Evolutionary conservation across 2,888 invertebrate species (phyloP).

Genomic region (Smittia aterrima): DNA sequence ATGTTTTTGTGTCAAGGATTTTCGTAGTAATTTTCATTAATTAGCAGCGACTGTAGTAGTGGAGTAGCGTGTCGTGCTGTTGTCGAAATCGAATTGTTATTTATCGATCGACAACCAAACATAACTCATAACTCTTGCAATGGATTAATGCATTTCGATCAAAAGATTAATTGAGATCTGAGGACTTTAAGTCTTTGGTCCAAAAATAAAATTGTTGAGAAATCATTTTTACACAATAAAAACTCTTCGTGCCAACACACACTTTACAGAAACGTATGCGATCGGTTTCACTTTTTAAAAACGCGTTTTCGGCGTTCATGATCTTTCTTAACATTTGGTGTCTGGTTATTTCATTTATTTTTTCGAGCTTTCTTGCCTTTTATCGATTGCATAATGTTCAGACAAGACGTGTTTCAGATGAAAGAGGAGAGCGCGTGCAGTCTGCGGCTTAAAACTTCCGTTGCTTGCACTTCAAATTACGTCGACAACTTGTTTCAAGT

Average conservation of each 20-base stretch:
- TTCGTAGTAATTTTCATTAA: constrained; percentile 41
- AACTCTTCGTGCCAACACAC: neutral
- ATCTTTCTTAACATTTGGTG: constrained; percentile 25
- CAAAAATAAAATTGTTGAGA: neutral
- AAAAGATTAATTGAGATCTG: too few relatives aligned
- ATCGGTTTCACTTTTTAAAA: constrained; percentile 8
- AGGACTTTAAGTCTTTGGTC: neutral
- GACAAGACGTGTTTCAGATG: neutral
- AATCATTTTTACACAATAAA: constrained; percentile 6
- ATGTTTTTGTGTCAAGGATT: constrained; percentile 42
- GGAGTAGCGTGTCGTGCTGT: constrained; percentile 1
- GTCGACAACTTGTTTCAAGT: neutral
- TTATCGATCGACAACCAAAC: neutral
- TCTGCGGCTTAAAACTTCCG: neutral
- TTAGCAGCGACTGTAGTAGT: constrained; percentile 16
- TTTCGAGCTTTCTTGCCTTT: neutral
- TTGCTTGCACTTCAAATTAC: neutral
- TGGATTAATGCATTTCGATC: neutral
- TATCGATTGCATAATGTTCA: neutral
- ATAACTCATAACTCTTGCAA: neutral
- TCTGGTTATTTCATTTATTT: constrained; percentile 1
- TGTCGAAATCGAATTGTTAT: neutral
- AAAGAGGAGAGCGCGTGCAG: neutral
- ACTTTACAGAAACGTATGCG: neutral
- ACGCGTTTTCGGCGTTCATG: constrained; percentile 10